Percentiles rank a stretch among this genome's conserved stretches.
Conservation (phyloP, 2,113 vertebrate species). For the Aldabrachelys gigantea region DNA sequence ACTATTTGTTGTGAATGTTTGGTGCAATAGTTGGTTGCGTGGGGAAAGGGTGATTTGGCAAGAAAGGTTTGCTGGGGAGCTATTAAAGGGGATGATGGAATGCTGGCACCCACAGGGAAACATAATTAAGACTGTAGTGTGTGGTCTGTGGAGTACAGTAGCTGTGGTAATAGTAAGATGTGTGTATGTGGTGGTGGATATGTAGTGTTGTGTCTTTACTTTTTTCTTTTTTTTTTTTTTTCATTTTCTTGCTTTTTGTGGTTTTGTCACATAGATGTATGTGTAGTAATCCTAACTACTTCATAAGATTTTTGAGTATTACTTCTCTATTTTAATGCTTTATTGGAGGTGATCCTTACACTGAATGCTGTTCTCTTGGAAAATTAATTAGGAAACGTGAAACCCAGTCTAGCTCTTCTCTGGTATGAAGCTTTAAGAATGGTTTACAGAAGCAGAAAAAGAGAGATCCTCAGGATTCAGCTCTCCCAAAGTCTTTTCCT, state of each 20-base stretch:
- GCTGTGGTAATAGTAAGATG: too few relatives aligned
- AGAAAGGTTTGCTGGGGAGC: not conserved
- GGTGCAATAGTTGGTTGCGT: not conserved
- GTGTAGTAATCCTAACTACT: too few relatives aligned
- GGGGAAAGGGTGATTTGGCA: fast-evolving
- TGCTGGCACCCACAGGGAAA: not conserved
- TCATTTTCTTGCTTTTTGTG: too few relatives aligned
- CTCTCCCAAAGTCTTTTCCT: too few relatives aligned
- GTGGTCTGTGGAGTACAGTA: not conserved
- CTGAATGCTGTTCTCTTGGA: not conserved
- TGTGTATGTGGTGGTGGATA: too few relatives aligned
- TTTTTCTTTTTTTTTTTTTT: too few relatives aligned
- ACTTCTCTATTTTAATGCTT: not conserved
- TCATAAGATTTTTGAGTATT: not conserved
- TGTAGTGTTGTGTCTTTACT: too few relatives aligned
- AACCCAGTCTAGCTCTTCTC: not conserved
- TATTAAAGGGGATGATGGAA: not conserved
- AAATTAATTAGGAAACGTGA: not conserved
- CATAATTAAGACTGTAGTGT: too few relatives aligned
- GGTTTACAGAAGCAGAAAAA: not conserved
- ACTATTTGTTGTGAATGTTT: not conserved
- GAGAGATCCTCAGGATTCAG: not conserved
- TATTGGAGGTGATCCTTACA: not conserved
- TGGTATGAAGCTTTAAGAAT: not conserved
- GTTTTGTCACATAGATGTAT: too few relatives aligned